A percentile compares a stretch with the other conserved stretches of the same genome.
Conservation (phyloP, 2,113 vertebrate species). For the Bubo bubo region DNA sequence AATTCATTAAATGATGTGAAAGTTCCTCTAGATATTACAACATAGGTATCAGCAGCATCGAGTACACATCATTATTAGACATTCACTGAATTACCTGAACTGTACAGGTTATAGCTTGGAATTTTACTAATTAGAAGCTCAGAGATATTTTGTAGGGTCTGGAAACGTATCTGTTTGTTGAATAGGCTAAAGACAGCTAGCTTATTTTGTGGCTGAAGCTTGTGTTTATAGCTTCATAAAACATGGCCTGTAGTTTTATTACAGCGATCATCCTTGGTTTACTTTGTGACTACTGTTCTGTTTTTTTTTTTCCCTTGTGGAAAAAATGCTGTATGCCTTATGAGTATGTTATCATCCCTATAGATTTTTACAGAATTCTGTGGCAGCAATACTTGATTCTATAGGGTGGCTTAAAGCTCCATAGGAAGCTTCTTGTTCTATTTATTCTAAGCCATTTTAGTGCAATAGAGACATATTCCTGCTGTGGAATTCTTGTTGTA, state of each 20-base stretch:
- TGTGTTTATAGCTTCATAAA: conserved; percentile 35
- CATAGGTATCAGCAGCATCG: not conserved
- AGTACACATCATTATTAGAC: not conserved
- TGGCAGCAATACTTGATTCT: not conserved
- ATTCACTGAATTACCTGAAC: not conserved
- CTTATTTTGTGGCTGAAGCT: not conserved
- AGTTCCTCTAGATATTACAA: not conserved
- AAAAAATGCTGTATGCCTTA: not conserved
- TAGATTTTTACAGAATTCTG: not conserved
- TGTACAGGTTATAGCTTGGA: not conserved
- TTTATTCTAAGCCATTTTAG: not conserved
- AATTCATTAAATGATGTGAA: not conserved
- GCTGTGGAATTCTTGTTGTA: not conserved
- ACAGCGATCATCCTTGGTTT: not conserved
- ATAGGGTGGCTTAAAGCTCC: not conserved
- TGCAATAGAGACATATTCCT: not conserved
- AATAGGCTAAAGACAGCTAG: not conserved
- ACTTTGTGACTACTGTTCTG: not conserved
- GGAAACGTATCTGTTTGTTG: not conserved
- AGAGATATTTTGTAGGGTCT: not conserved
- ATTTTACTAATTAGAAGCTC: conserved; percentile 10
- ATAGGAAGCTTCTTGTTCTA: not conserved
- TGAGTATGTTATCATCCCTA: not conserved
- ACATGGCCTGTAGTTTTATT: conserved; percentile 2
- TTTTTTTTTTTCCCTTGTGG: not conserved